Conservation (phyloP, 2,888 invertebrate species). For the Drosophila colorata region DNA sequence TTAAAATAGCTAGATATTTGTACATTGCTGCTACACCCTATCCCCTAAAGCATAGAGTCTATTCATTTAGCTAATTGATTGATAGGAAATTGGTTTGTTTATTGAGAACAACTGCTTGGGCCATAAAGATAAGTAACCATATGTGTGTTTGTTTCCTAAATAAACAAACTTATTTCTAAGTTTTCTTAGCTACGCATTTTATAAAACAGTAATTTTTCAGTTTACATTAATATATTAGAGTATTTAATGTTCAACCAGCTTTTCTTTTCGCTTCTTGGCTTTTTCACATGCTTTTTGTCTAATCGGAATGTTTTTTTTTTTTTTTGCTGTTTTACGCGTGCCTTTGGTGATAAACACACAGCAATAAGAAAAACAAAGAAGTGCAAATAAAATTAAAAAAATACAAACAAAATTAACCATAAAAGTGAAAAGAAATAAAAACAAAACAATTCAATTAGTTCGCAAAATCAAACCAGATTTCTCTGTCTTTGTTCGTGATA, state of each 20-base stretch:
- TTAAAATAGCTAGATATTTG: not conserved
- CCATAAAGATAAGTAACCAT: not conserved
- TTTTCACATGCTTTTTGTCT: constrained; percentile 1
- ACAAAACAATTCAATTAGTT: constrained; percentile 36
- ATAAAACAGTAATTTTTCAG: no score
- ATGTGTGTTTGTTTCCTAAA: not conserved
- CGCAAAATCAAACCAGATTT: constrained; percentile 46
- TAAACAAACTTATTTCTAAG: no score
- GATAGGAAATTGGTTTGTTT: not conserved
- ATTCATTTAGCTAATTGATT: no score
- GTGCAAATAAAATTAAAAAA: not conserved
- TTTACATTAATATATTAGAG: not conserved
- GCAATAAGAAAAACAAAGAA: not conserved
- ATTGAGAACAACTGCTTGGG: not conserved
- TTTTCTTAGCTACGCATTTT: no score
- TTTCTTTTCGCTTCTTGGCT: not conserved
- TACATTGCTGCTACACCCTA: no score
- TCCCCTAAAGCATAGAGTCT: no score
- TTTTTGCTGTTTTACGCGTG: constrained; percentile 8
- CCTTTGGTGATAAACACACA: not conserved
- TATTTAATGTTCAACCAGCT: not conserved
- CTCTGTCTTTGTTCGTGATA: constrained; percentile 21
- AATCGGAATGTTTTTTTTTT: constrained; percentile 1
- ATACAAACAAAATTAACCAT: not conserved
- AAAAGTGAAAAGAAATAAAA: constrained; percentile 16